A percentile compares a stretch with the other conserved stretches of the same genome.
These are phyloP conservation scores for Fratercula arctica DNA, from an alignment of 2,797 vertebrate genomes.

Conservation along the genomic window DNA sequence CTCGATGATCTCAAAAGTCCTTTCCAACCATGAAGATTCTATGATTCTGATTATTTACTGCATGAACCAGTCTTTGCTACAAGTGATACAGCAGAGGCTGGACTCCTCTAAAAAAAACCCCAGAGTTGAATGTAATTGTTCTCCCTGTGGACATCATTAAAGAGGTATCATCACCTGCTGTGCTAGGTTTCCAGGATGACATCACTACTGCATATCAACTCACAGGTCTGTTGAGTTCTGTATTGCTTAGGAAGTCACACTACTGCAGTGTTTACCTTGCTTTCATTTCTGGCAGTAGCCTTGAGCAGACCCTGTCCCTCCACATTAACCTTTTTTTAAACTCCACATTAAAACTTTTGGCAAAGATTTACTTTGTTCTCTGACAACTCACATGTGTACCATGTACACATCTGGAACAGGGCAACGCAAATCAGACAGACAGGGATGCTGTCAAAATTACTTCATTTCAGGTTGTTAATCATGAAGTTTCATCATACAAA, in stretches of 20 bases:
- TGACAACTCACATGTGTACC: background rate
- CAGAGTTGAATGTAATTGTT: background rate
- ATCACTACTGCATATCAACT: background rate
- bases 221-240: background rate
- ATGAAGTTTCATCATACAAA: background rate
- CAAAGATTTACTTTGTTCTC: background rate
- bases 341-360: background rate
- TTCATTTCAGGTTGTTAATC: background rate
- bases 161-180: background rate
- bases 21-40: too few relatives aligned
- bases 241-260: background rate
- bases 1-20: too few relatives aligned
- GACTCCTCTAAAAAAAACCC: background rate
- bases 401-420: background rate
- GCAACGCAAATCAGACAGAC: background rate
- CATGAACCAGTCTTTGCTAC: background rate
- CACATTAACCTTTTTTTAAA: background rate
- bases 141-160: background rate
- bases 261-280: background rate
- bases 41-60: background rate
- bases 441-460: background rate
- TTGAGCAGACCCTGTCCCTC: background rate
- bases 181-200: background rate
- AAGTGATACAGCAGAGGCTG: background rate
- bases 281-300: background rate